Evolutionary conservation across 2,888 invertebrate species (phyloP).

Genomic region (Lepas anatifera): DNA sequence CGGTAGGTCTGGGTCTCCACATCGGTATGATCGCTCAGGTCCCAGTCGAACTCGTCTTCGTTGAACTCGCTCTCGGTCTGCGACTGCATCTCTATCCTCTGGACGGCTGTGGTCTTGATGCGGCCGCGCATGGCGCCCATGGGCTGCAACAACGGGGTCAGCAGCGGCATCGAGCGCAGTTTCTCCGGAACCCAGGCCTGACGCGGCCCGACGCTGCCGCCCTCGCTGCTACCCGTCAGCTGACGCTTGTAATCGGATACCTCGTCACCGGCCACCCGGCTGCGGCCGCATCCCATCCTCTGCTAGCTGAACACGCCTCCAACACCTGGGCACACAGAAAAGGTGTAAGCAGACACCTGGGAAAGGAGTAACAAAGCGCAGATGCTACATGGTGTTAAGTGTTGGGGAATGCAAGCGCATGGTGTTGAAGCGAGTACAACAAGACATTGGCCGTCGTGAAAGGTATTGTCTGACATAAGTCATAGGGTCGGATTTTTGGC

Average conservation of each 20-base stretch:
- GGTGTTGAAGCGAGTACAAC: too few species aligned
- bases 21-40: constrained; percentile 21
- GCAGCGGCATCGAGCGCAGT: background rate
- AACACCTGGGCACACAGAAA: too few species aligned
- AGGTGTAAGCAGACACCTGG: too few species aligned
- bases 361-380: too few species aligned
- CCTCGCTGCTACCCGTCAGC: background rate
- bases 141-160: background rate
- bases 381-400: too few species aligned
- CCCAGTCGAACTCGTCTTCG: constrained; percentile 26
- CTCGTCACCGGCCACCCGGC: background rate
- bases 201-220: background rate
- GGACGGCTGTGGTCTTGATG: background rate
- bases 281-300: background rate
- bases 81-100: constrained; percentile 20
- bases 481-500: too few species aligned
- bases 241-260: background rate
- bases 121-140: background rate
- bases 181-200: background rate
- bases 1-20: constrained; percentile 14
- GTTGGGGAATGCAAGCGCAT: too few species aligned
- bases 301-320: background rate
- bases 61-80: constrained; percentile 24
- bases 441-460: too few species aligned
- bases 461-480: too few species aligned